Conservation (phyloP, 2,888 invertebrate genomes). For the Unio delphinus region DNA sequence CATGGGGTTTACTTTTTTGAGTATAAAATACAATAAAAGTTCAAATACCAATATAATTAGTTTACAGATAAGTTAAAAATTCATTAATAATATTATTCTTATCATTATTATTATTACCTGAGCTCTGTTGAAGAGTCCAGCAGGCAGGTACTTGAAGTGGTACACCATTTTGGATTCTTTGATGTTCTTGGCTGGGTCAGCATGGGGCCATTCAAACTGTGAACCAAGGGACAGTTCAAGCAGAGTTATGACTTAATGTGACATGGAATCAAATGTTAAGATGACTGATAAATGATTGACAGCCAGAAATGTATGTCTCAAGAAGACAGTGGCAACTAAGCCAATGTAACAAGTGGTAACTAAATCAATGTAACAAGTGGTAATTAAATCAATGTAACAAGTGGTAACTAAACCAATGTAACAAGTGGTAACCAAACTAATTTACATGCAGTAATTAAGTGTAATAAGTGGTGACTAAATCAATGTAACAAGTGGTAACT, state of each 20-base stretch:
- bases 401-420: too few relatives aligned
- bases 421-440: too few relatives aligned
- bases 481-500: too few relatives aligned
- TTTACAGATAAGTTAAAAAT: neutral
- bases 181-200: constrained; percentile 40
- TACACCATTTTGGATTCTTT: constrained; percentile 66
- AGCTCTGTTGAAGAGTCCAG: constrained; percentile 70
- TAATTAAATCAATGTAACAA: too few relatives aligned
- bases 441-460: too few relatives aligned
- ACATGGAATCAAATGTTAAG: neutral
- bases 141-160: constrained; percentile 69
- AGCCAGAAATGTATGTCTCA: neutral
- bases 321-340: neutral
- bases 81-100: too few relatives aligned
- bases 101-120: constrained; percentile 55
- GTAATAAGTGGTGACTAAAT: too few relatives aligned
- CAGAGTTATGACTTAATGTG: neutral
- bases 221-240: constrained; percentile 6
- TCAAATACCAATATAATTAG: too few relatives aligned
- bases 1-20: too few relatives aligned
- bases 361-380: too few relatives aligned
- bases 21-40: too few relatives aligned
- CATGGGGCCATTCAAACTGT: constrained; percentile 61
- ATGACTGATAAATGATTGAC: neutral
- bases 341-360: too few relatives aligned